A percentile compares a stretch with the other conserved stretches of the same genome.
These are phyloP conservation scores for Pluvialis apricaria DNA, from an alignment of 2,113 vertebrate species.

Conservation along the genomic window DNA sequence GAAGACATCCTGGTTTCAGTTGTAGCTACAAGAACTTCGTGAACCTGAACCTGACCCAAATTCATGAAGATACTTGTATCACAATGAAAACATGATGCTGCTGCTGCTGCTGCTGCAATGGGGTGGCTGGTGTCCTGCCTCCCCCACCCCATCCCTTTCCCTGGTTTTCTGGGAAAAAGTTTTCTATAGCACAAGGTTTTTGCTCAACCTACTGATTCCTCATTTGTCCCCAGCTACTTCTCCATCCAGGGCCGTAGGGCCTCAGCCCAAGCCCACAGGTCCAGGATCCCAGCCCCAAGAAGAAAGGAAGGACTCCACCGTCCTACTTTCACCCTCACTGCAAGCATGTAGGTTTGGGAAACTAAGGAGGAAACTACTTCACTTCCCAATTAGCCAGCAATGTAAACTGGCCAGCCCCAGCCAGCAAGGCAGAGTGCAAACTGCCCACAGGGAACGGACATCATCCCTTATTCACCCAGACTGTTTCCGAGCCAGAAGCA, in stretches of 20 bases:
- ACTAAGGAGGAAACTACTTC: background rate
- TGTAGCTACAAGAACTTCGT: slow-evolving; percentile 32
- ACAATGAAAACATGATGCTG: slow-evolving; percentile 36
- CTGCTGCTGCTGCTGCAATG: background rate
- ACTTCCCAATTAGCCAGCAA: background rate
- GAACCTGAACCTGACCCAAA: slow-evolving; percentile 53
- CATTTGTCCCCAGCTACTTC: background rate
- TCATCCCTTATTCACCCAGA: background rate
- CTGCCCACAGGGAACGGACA: background rate
- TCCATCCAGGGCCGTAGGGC: background rate
- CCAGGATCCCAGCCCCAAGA: background rate
- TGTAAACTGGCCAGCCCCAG: background rate
- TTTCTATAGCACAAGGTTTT: background rate
- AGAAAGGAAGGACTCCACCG: background rate
- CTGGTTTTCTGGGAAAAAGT: background rate
- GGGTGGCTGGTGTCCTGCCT: background rate
- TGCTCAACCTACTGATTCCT: slow-evolving; percentile 14
- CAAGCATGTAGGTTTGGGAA: background rate
- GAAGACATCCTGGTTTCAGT: slow-evolving; percentile 52
- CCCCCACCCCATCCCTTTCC: background rate
- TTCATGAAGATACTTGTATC: slow-evolving; percentile 40
- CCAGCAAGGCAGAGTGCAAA: rapidly evolving
- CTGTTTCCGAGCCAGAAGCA: background rate
- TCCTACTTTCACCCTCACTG: background rate
- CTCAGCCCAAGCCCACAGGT: background rate